Evolutionary conservation across 2,113 vertebrate genomes (phyloP), one percentile per base, ranked within the genome.

Genomic region (Petromus typicus): DNA sequence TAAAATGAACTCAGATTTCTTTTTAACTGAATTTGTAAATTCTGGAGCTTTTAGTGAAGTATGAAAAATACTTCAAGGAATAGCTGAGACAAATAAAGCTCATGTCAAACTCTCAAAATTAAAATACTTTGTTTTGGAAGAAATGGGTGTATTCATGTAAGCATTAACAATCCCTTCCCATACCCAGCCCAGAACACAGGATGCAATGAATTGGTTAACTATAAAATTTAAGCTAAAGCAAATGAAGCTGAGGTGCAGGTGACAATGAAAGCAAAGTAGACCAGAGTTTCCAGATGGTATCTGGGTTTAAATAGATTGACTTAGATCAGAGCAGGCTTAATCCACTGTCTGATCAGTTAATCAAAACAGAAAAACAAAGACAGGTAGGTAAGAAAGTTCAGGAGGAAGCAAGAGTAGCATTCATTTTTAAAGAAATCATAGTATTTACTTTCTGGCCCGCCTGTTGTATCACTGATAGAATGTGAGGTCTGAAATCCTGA

Each of bases 1-100:
- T 95, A 75, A 97, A 95, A 75, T 63, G 63, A 97, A 92, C 20
- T 91, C 88, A 94, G 32, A 27, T 91, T 73, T 66, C n/a, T 81
- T 88, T 75, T 69, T 76, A 96, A 81, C 57, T 43, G 66, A 95
- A 81, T 22, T 69, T 91, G n/a, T 89, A n/a, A 85, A 94, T 93
- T 89, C n/a, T n/a, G 18, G 34, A 90, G 34, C 4, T 92, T 95
- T 95, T 89, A 83, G 4, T 64, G 17, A 89, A 86, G 32, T 66
- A 86, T 54, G 40, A 43, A 91, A 85, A 94, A 79, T 67, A 40
- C 27, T 85, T 56, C 90, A 86, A 90, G 45, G 14, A 54, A 66
- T 56, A 82, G 14, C 69, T 93, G 32, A 93, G 78, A 92, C 69
- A 86, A 89, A 80, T 75, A 89, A 96, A 86, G 69, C 6, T 66